Base-by-base conservation (phyloP, 2,113 vertebrate genomes). In the Pholis gunnellus region DNA sequence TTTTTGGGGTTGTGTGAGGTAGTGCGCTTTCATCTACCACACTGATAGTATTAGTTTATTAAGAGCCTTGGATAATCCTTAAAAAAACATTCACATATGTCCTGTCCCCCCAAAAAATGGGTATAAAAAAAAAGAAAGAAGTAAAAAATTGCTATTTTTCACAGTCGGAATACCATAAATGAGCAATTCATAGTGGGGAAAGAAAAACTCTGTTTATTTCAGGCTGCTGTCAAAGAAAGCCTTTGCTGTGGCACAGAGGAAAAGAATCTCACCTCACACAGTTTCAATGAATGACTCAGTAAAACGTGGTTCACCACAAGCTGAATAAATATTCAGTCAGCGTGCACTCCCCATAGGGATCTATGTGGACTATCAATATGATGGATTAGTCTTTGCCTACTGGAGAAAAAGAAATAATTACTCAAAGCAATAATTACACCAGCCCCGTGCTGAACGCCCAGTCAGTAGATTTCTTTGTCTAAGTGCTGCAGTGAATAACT, bases 351-450 rank as follows among this genome's bases (percentile, higher is more conserved):
- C 90, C 78, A 65, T 83, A 78, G 91, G 86, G 74, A 94, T 93
- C 87, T 75, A 81, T 86, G 83, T 81, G 79, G 76, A 87, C 88
- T 84, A 90, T 90, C 90, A 91, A 89, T 91, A 91, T 92, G 89
- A 94, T 92, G 88, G 89, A 93, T 93, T 94, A 88, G 80, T 87
- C 81, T 86, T 88, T 89, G 74, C 89, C 78, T 63, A 46, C 74
- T 61, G 80, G 85, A 84, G 86, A 82, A 90, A 92, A 87, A 88
- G 0, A 92, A 90, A 94, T 93, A 92, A 94, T 94, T 91, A 92
- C 81, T 91, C 87, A 87, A 81, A 90, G 86, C 90, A 91, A 91
- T 93, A 94, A 94, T 94, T 92, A 90, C 80, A 89, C 60, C 66
- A 82, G 65, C 72, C 84, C 70, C 75, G 78, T 85, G 81, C 85